phyloP scores from a whole-genome alignment of 1,140 invertebrate genomes.

The Argopecten irradians region DNA sequence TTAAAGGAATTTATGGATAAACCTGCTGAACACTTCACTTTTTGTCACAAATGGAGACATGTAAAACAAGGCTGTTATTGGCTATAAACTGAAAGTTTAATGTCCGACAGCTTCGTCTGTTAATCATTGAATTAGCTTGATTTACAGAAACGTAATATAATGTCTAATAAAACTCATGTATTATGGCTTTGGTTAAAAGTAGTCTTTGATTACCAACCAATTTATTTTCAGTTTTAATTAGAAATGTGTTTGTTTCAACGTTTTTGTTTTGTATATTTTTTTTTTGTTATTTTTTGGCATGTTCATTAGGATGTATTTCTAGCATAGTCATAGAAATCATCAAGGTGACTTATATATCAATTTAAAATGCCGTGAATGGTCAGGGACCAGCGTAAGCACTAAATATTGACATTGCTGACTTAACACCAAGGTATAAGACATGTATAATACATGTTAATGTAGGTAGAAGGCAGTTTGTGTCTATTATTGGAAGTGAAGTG shows the following conservation, averaged over 20 bases:
- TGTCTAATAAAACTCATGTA: too few relatives aligned
- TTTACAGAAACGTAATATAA: too few relatives aligned
- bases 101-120: background rate
- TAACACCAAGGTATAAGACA: background rate
- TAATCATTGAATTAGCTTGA: too few relatives aligned
- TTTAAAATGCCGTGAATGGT: background rate
- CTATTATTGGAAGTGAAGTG: background rate
- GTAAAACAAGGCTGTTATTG: background rate
- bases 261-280: too few relatives aligned
- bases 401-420: background rate
- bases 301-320: background rate
- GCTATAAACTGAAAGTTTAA: background rate
- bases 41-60: background rate
- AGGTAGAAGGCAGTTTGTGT: background rate
- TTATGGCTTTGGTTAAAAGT: too few relatives aligned
- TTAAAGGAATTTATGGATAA: background rate
- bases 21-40: background rate
- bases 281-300: too few relatives aligned
- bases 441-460: too few relatives aligned
- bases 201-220: too few relatives aligned
- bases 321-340: background rate
- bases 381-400: background rate
- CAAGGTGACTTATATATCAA: too few relatives aligned
- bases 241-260: too few relatives aligned
- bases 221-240: too few relatives aligned